phyloP scores from a whole-genome alignment of 1,140 invertebrate genomes.

The Cotesia typhae region DNA sequence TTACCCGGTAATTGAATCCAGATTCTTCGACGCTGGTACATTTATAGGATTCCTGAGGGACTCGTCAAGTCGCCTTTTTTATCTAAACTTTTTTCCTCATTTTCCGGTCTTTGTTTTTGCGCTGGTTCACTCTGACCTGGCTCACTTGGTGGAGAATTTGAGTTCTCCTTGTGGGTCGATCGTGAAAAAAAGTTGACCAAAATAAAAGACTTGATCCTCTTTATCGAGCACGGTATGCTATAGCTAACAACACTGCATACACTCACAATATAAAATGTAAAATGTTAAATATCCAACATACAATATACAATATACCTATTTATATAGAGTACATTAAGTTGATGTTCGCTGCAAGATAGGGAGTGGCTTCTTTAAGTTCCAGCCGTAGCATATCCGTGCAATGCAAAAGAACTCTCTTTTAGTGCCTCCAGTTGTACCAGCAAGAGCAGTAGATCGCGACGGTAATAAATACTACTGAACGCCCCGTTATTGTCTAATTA shows the following conservation, averaged over 20 bases:
- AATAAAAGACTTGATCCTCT: background rate
- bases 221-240: too few relatives aligned
- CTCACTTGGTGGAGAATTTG: conserved; percentile 18
- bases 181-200: background rate
- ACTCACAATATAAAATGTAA: too few relatives aligned
- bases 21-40: conserved; percentile 44
- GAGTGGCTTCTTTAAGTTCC: conserved; percentile 30
- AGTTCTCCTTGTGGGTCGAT: conserved; percentile 20
- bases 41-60: conserved; percentile 50
- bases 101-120: background rate
- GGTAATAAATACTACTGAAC: conserved; percentile 38
- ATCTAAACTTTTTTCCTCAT: background rate
- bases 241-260: too few relatives aligned
- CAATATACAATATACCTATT: too few relatives aligned
- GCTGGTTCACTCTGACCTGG: background rate
- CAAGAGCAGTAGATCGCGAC: conserved; percentile 23
- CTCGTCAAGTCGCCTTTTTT: conserved; percentile 35
- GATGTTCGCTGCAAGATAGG: conserved; percentile 30
- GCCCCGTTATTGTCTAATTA: conserved; percentile 44
- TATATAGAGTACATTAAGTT: conserved; percentile 1
- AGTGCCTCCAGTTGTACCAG: background rate
- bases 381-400: background rate
- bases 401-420: conserved; percentile 34
- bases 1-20: conserved; percentile 58
- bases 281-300: too few relatives aligned